A percentile compares a stretch with the other conserved stretches of the same genome.
phyloP scores from a whole-genome alignment of 2,888 invertebrate species.

The Habrosyne pyritoides region DNA sequence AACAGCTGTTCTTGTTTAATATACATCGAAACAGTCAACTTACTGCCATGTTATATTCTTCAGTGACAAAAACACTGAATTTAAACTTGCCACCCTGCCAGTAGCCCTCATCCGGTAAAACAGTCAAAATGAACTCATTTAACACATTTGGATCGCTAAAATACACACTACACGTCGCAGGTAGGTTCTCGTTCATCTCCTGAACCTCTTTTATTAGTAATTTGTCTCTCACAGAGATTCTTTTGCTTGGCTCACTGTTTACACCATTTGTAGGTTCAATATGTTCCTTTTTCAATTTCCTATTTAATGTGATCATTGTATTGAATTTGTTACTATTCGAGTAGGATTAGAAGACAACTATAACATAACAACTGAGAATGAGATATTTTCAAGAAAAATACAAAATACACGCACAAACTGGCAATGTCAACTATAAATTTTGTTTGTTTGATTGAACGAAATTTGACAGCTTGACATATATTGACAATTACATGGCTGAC shows the following conservation, averaged over 20 bases:
- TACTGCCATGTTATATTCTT: slow-evolving; percentile 98
- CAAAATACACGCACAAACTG: slow-evolving; percentile 10
- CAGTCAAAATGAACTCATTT: slow-evolving; percentile 90
- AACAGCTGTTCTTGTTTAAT: background rate
- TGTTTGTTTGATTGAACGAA: background rate
- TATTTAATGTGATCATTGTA: slow-evolving; percentile 89
- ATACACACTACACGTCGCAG: slow-evolving; percentile 89
- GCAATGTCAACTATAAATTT: background rate
- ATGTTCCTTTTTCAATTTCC: slow-evolving; percentile 87
- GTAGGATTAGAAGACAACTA: slow-evolving; percentile 26
- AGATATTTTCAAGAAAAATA: slow-evolving; percentile 19
- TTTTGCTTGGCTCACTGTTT: slow-evolving; percentile 68
- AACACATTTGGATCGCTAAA: slow-evolving; percentile 93
- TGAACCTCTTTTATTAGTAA: slow-evolving; percentile 91
- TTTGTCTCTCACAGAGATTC: slow-evolving; percentile 91
- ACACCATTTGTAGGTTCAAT: slow-evolving; percentile 71
- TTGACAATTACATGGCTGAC: background rate
- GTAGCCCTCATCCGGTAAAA: slow-evolving; percentile 93
- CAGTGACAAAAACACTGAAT: slow-evolving; percentile 93
- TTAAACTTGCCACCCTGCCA: slow-evolving; percentile 95
- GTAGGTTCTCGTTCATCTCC: slow-evolving; percentile 94
- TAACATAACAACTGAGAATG: slow-evolving; percentile 40
- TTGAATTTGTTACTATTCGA: slow-evolving; percentile 19
- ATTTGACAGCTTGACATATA: background rate
- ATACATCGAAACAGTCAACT: slow-evolving; percentile 55